phyloP scores from a whole-genome alignment of 2,113 vertebrate species.

The Mellivora capensis region DNA sequence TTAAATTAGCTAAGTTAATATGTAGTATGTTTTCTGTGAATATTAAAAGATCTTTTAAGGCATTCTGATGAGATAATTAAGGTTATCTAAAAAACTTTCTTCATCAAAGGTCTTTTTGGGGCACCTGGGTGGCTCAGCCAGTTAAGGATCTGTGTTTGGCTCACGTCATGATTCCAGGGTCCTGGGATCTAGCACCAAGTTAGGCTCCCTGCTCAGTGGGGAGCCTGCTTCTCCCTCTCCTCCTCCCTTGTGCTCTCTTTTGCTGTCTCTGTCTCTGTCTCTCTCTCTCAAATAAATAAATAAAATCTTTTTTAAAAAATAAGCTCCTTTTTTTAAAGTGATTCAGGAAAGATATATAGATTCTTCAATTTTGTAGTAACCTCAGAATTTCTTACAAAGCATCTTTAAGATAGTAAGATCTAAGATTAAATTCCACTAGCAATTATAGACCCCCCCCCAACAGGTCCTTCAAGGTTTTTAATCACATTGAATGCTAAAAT shows the following conservation, averaged over 20 bases:
- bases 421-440: background rate
- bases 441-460: background rate
- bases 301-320: background rate
- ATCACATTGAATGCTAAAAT: background rate
- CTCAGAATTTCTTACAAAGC: background rate
- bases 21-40: background rate
- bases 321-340: background rate
- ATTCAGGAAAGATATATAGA: constrained; percentile 11
- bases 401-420: background rate
- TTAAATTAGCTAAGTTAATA: constrained; percentile 31
- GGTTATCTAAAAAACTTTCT: background rate
- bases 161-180: background rate
- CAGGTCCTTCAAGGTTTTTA: background rate
- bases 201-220: no score
- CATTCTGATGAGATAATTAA: constrained; percentile 43
- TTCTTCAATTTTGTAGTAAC: background rate
- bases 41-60: constrained; percentile 34
- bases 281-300: background rate
- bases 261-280: background rate
- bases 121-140: background rate
- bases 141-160: background rate
- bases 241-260: background rate
- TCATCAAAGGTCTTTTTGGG: background rate
- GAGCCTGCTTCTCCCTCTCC: background rate
- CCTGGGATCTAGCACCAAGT: no score